Base-by-base conservation (phyloP, 2,113 vertebrate species). In the Oreochromis spilurus region DNA sequence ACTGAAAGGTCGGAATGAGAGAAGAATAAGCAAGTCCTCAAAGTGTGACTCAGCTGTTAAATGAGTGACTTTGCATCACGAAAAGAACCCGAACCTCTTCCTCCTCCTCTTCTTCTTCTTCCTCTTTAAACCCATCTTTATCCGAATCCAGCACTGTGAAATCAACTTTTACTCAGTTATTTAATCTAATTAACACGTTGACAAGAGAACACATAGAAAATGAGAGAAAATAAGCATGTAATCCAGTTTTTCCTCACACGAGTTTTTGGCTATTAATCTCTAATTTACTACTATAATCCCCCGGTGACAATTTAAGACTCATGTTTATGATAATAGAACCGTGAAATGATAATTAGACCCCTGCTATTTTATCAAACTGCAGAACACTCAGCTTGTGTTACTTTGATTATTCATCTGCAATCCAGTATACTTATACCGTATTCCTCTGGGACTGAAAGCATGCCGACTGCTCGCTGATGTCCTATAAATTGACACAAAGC, bases 41-140 rank as follows among this genome's bases (percentile, higher is more conserved):
- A 67, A 79, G 12, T 53, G 81, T 90, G 90, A 87, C 72, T 90
- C 82, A 81, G 87, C 53, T 72, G 50, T 86, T 34, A 77, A 6
- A 86, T 29, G 48, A 62, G 72, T 31, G 31, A 88, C 14, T 86
- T 43, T 72, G 26, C 50, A 65, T 87, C 65, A 54, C 53, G 17
- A 4, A 48, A 53, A 55, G 40, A 55, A 54, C 31, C 53, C 13
- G 31, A 53, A 84, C 81, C 4, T 43, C 86, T 14, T 40, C 65
- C n/a, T 40, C 65, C 10, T 29, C 81, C 1, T 53, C 78, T 0
- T 82, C 80, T 11, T 50, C 53, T 16, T 53, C 55, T 62, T 62
- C n/a, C 21, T 43, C 81, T 12, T 81, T 70, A 58, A 43, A n/a
- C 19, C 34, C 26, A 85, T n/a, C 16, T 45, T 55, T 55, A 60